Conservation (phyloP, 2,888 invertebrate genomes). For the Philonicus albiceps region DNA sequence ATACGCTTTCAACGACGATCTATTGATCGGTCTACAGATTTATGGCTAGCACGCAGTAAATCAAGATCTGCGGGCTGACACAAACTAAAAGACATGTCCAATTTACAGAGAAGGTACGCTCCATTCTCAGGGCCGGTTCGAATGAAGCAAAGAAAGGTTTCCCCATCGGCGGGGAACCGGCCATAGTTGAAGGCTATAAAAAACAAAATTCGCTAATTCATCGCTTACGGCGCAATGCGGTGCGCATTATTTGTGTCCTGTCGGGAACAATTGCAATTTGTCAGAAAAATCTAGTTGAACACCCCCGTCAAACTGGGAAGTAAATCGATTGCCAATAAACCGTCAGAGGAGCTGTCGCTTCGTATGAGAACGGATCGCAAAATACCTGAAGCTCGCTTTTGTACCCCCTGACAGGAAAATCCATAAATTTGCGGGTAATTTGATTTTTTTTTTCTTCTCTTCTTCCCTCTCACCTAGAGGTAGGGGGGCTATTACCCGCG, state of each 20-base stretch:
- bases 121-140: neutral
- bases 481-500: neutral
- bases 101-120: neutral
- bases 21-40: neutral
- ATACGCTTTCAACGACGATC: neutral
- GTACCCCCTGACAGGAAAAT: neutral
- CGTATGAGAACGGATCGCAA: neutral
- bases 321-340: slow-evolving; percentile 26
- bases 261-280: slow-evolving; percentile 21
- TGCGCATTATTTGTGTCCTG: slow-evolving; percentile 5
- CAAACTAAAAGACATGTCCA: neutral
- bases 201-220: neutral
- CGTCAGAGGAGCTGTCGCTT: neutral
- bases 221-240: neutral
- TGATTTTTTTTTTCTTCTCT: neutral
- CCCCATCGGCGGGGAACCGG: neutral
- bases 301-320: neutral
- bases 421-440: neutral
- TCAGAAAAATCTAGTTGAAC: slow-evolving; percentile 22
- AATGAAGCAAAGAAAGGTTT: neutral
- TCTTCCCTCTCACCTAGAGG: neutral
- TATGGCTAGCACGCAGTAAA: neutral
- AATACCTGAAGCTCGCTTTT: neutral
- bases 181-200: neutral
- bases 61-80: neutral